phyloP scores from a whole-genome alignment of 2,888 invertebrate species.

The Aphidius colemani region DNA sequence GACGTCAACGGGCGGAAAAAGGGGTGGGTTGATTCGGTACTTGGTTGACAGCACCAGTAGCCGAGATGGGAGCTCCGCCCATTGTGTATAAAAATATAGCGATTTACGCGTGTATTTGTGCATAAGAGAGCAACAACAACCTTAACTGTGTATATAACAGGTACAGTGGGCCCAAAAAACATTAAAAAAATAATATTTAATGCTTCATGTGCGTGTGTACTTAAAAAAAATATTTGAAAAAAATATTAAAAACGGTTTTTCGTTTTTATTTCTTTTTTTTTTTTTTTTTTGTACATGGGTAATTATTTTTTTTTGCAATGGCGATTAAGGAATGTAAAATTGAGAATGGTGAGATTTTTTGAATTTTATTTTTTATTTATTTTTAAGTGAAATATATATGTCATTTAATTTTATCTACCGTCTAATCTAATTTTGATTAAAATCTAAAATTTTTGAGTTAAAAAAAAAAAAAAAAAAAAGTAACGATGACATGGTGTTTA shows the following conservation, averaged over 20 bases:
- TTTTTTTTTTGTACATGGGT: not conserved
- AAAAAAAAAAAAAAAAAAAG: too few relatives aligned
- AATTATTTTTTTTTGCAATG: conserved; percentile 3
- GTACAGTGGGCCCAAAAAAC: conserved; percentile 12
- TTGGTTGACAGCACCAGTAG: conserved; percentile 47
- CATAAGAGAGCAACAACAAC: conserved; percentile 8
- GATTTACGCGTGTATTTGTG: too few relatives aligned
- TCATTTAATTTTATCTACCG: too few relatives aligned
- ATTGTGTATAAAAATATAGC: conserved; percentile 35
- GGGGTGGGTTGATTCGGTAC: conserved; percentile 29
- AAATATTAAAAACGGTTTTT: not conserved
- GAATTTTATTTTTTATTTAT: not conserved
- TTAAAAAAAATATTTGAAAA: not conserved
- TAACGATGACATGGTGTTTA: too few relatives aligned
- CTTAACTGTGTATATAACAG: not conserved
- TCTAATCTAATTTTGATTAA: too few relatives aligned
- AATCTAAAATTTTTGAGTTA: too few relatives aligned
- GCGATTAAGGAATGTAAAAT: conserved; percentile 17
- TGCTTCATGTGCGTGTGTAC: not conserved
- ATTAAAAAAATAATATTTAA: not conserved
- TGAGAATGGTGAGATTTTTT: conserved; percentile 4
- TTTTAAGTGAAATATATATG: too few relatives aligned
- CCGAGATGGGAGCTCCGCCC: conserved; percentile 44
- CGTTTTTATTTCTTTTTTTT: too few relatives aligned
- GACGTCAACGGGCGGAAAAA: conserved; percentile 32